Conservation (phyloP, 2,797 vertebrate genomes). For the Tenualosa ilisha region DNA sequence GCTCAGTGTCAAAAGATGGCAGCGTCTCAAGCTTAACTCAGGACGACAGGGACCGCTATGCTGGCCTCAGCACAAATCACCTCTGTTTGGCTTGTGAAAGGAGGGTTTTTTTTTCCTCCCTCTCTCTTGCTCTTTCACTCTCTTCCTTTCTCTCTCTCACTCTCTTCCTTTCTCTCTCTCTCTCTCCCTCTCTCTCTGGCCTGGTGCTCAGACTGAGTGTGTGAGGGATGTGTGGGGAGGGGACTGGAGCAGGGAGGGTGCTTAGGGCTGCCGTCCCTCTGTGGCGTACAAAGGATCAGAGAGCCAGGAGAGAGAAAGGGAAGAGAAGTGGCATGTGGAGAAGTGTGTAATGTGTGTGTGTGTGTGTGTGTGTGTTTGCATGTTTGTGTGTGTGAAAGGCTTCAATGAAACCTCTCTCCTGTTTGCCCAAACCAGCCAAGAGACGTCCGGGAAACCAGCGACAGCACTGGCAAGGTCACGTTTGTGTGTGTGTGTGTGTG, state of each 20-base stretch:
- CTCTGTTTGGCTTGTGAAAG: background rate
- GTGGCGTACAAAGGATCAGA: conserved; percentile 38
- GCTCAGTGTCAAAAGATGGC: background rate
- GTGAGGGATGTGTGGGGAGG: too few relatives aligned
- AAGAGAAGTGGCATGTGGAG: too few relatives aligned
- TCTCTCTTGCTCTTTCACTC: too few relatives aligned
- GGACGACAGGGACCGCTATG: background rate
- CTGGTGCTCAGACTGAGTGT: too few relatives aligned
- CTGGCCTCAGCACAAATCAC: background rate
- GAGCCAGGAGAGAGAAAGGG: conserved; percentile 22
- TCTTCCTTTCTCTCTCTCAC: too few relatives aligned
- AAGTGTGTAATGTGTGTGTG: too few relatives aligned
- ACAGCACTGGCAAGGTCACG: background rate
- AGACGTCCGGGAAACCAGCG: conserved; percentile 35
- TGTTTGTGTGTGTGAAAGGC: background rate
- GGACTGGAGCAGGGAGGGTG: background rate
- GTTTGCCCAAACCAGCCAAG: conserved; percentile 47
- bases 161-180: too few relatives aligned
- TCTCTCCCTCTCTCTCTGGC: too few relatives aligned
- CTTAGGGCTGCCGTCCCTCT: background rate
- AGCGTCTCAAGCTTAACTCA: background rate
- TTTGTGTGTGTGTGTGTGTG: background rate
- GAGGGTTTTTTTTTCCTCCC: background rate
- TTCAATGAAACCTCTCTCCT: conserved; percentile 41
- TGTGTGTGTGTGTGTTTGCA: too few relatives aligned